Conservation (phyloP, 2,888 invertebrate species). For the Eudasyphora cyanicolor region DNA sequence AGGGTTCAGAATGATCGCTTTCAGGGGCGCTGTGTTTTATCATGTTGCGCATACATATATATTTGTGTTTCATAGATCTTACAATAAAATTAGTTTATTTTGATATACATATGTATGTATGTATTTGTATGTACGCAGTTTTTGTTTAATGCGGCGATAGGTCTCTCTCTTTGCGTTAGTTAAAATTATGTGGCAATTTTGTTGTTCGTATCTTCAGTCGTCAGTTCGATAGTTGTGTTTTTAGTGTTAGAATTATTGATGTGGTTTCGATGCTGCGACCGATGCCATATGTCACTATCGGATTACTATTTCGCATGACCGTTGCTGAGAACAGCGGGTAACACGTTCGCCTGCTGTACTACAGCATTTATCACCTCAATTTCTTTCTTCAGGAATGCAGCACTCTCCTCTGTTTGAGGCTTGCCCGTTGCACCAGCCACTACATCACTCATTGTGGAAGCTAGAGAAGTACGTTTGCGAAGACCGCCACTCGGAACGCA, state of each 20-base stretch:
- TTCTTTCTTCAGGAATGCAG: conserved; percentile 78
- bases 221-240: not conserved
- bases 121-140: not conserved
- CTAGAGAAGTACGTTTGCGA: conserved; percentile 74
- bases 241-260: not conserved
- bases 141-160: not conserved
- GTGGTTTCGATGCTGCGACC: conserved; percentile 36
- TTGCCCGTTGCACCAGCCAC: conserved; percentile 67
- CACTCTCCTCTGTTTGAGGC: conserved; percentile 60
- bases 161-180: not conserved
- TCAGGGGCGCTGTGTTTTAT: not conserved
- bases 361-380: conserved; percentile 80
- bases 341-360: conserved; percentile 79
- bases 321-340: conserved; percentile 80
- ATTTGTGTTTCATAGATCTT: not conserved
- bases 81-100: not conserved
- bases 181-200: not conserved
- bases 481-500: conserved; percentile 71
- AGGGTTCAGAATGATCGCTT: not conserved
- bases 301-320: conserved; percentile 79
- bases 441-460: conserved; percentile 57
- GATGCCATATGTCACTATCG: not conserved
- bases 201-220: not conserved
- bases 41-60: not conserved
- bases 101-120: no score